Evolutionary conservation across 2,888 invertebrate species (phyloP).

Genomic region (Embidobia sp.): DNA sequence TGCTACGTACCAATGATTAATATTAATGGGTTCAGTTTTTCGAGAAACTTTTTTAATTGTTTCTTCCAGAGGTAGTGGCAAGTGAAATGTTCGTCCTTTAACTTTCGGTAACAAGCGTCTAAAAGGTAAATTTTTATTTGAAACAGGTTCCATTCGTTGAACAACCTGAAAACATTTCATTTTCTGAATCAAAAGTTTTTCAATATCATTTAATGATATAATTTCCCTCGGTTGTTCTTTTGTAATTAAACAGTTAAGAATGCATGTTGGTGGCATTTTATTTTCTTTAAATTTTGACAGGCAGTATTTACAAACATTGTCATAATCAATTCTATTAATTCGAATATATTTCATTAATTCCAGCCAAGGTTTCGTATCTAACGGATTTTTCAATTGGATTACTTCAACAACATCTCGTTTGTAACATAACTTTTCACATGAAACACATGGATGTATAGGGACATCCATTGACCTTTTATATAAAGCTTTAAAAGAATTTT

Average conservation of each 20-base stretch:
- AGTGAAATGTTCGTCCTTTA: constrained; percentile 70
- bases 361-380: too few species aligned
- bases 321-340: constrained; percentile 31
- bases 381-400: neutral
- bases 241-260: constrained; percentile 62
- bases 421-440: too few species aligned
- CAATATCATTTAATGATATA: constrained; percentile 21
- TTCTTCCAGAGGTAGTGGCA: too few species aligned
- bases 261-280: constrained; percentile 61
- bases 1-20: constrained; percentile 70
- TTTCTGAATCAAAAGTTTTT: constrained; percentile 35
- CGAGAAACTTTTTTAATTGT: constrained; percentile 72
- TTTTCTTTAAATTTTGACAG: constrained; percentile 3
- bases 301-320: constrained; percentile 31
- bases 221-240: constrained; percentile 17
- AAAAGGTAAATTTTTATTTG: constrained; percentile 69
- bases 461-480: constrained; percentile 56
- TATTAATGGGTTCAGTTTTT: constrained; percentile 67
- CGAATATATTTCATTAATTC: neutral
- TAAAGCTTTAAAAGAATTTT: constrained; percentile 52
- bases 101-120: constrained; percentile 65
- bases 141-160: constrained; percentile 70
- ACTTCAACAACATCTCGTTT: constrained; percentile 43
- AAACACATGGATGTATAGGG: constrained; percentile 60
- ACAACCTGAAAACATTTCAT: constrained; percentile 57